Conservation (phyloP, 2,888 invertebrate species). For the Platycnemis pennipes region DNA sequence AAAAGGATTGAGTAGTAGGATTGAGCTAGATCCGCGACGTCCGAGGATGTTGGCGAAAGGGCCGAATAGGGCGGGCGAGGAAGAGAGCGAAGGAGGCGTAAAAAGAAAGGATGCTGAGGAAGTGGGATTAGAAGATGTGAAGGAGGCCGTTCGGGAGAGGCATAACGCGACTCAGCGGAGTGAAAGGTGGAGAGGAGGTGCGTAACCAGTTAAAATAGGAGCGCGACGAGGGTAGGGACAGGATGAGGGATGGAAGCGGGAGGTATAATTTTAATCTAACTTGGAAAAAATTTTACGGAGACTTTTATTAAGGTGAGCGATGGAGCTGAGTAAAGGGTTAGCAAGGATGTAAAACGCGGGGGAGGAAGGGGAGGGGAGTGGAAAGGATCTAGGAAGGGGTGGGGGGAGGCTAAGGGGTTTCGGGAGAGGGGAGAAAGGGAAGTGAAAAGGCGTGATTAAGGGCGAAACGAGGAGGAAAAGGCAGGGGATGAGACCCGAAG, state of each 20-base stretch:
- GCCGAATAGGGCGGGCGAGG: background rate
- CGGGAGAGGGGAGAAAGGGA: background rate
- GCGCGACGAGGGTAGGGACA: background rate
- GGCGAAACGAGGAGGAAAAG: background rate
- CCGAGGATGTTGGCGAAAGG: background rate
- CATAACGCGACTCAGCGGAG: background rate
- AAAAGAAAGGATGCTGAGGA: background rate
- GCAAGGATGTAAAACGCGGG: background rate
- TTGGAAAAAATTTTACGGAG: background rate
- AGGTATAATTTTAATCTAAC: background rate
- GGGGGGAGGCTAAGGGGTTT: background rate
- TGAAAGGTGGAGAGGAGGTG: background rate
- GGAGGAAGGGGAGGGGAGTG: background rate
- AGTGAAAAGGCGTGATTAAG: background rate
- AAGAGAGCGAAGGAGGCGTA: background rate
- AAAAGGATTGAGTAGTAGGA: background rate
- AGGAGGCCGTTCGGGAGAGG: background rate
- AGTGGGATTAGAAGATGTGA: background rate
- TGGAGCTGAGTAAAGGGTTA: background rate
- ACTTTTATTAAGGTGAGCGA: constrained; percentile 9
- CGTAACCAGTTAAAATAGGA: background rate
- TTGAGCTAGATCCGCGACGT: background rate
- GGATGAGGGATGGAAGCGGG: background rate
- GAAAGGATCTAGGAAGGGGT: background rate
- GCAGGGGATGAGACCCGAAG: background rate